Conservation (phyloP, 2,888 invertebrate species). For the Mactromeris polynyma region DNA sequence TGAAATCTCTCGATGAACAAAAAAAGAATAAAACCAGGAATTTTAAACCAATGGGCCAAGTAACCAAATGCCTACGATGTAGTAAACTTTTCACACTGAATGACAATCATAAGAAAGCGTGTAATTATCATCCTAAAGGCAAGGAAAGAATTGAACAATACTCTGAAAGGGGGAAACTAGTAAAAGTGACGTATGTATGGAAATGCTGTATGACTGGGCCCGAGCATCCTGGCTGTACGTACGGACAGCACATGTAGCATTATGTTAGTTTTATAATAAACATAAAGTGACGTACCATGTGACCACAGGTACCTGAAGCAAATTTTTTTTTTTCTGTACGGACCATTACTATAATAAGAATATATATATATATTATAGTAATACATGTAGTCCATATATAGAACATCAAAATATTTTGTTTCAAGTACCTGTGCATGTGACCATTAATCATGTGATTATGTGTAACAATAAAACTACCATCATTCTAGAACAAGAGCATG, state of each 20-base stretch:
- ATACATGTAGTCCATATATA: too few species aligned
- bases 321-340: too few species aligned
- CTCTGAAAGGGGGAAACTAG: constrained; percentile 79
- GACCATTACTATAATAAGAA: too few species aligned
- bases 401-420: too few species aligned
- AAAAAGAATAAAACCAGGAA: constrained; percentile 64
- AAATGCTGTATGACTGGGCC: constrained; percentile 82
- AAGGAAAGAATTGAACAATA: constrained; percentile 83
- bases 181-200: constrained; percentile 82
- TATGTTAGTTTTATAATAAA: too few species aligned
- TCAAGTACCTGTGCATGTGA: too few species aligned
- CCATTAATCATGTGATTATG: too few species aligned
- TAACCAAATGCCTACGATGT: constrained; percentile 84
- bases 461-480: too few species aligned
- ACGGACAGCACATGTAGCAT: constrained; percentile 77
- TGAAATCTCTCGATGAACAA: constrained; percentile 74
- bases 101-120: constrained; percentile 85
- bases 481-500: too few species aligned
- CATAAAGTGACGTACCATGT: too few species aligned
- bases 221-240: constrained; percentile 82
- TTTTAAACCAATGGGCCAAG: constrained; percentile 75
- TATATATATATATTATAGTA: too few species aligned
- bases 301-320: too few species aligned
- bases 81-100: constrained; percentile 82
- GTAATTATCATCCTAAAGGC: constrained; percentile 83